Evolutionary conservation across 2,888 invertebrate species (phyloP).

Genomic region (Pristionchus entomophagus): DNA sequence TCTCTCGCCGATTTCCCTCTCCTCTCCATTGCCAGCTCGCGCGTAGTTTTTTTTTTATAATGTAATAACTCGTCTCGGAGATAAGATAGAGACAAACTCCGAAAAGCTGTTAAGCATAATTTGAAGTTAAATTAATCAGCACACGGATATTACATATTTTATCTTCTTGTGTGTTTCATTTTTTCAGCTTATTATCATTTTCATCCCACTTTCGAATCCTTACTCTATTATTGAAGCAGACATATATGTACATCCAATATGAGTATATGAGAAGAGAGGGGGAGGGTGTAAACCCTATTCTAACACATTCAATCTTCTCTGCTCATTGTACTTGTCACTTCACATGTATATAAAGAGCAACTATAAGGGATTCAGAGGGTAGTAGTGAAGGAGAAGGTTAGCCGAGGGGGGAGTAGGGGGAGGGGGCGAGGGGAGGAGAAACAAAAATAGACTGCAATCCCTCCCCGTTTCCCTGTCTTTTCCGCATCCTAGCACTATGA

Average conservation of each 20-base stretch:
- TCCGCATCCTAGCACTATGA: background rate
- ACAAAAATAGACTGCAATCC: background rate
- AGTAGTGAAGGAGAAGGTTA: background rate
- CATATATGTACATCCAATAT: background rate
- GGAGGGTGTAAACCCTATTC: background rate
- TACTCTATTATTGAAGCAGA: background rate
- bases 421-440: background rate
- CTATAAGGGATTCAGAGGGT: background rate
- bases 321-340: constrained; percentile 1
- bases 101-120: background rate
- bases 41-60: background rate
- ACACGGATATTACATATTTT: background rate
- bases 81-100: too few relatives aligned
- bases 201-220: background rate
- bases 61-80: background rate
- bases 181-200: background rate
- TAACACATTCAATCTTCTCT: background rate
- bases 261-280: background rate
- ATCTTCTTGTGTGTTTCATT: background rate
- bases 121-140: background rate
- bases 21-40: background rate
- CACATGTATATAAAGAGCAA: constrained; percentile 11
- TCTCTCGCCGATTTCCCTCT: too few relatives aligned
- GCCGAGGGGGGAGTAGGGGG: too few relatives aligned
- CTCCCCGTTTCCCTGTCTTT: background rate